These are phyloP conservation scores for Urocyon cinereoargenteus DNA, from an alignment of 2,797 vertebrate species.

Conservation along the genomic window DNA sequence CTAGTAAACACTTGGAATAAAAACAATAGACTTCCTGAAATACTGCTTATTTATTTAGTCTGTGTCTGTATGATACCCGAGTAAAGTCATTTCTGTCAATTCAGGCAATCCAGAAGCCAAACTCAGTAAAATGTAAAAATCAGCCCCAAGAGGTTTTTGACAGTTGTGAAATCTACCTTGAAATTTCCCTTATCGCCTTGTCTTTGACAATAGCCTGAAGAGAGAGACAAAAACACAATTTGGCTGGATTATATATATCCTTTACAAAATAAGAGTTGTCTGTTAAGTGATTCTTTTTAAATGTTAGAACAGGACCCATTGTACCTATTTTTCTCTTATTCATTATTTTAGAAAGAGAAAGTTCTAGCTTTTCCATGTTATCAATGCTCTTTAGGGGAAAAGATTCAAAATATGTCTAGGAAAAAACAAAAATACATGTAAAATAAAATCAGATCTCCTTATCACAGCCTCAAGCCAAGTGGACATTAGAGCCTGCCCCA, in stretches of 20 bases:
- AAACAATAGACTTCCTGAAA: constrained; percentile 55
- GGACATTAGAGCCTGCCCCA: not conserved
- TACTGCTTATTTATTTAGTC: constrained; percentile 62
- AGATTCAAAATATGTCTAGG: constrained; percentile 30
- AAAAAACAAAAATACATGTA: not conserved
- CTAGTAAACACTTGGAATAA: not conserved
- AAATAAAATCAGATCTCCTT: not conserved
- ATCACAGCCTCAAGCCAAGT: not conserved
- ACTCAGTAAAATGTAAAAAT: constrained; percentile 66
- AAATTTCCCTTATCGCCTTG: constrained; percentile 35
- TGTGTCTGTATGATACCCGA: constrained; percentile 43
- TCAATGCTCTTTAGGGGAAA: not conserved
- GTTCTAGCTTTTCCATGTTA: not conserved
- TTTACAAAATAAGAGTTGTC: constrained; percentile 47
- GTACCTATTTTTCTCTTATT: constrained; percentile 28
- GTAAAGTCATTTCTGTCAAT: constrained; percentile 58
- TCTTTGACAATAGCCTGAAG: constrained; percentile 56
- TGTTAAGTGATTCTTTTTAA: not conserved
- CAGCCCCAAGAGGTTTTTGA: constrained; percentile 4
- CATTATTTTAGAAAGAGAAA: constrained; percentile 11
- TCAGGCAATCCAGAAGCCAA: constrained; percentile 48
- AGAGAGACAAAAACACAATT: not conserved
- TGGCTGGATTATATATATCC: constrained; percentile 23
- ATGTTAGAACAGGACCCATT: not conserved
- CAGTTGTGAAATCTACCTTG: constrained; percentile 70